Percentiles rank a stretch among this genome's conserved stretches.
phyloP scores from a whole-genome alignment of 2,888 invertebrate genomes.

The Gortyna flavago region DNA sequence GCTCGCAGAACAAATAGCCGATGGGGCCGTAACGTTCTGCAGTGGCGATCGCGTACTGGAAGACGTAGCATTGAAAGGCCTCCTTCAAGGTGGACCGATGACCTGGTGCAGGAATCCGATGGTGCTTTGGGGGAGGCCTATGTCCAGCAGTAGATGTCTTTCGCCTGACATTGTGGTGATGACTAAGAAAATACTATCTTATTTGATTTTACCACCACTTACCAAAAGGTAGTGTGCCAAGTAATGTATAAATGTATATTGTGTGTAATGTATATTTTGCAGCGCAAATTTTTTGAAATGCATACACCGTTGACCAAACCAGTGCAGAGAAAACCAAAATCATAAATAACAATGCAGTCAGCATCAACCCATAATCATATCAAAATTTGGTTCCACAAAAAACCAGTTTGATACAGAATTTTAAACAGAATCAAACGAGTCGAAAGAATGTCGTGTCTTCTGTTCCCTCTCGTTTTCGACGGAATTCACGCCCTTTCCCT shows the following conservation, averaged over 20 bases:
- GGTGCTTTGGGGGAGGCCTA: too few relatives aligned
- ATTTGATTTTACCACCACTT: background rate
- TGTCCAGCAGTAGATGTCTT: too few relatives aligned
- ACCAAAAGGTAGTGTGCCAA: background rate
- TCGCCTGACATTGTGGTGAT: too few relatives aligned
- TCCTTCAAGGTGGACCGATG: too few relatives aligned
- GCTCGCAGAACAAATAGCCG: too few relatives aligned
- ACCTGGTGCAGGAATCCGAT: too few relatives aligned
- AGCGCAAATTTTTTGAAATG: too few relatives aligned
- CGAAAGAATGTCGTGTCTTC: constrained; percentile 50
- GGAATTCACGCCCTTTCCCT: constrained; percentile 73
- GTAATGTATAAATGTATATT: too few relatives aligned
- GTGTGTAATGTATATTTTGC: background rate
- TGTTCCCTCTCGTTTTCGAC: constrained; percentile 73
- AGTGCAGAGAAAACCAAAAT: background rate
- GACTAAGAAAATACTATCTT: too few relatives aligned
- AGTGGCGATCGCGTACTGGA: too few relatives aligned
- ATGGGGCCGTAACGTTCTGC: too few relatives aligned
- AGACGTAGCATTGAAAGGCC: too few relatives aligned
- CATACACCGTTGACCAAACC: background rate
- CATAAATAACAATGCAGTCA: background rate
- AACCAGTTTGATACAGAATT: constrained; percentile 46
- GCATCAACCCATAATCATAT: background rate
- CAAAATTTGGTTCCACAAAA: constrained; percentile 18
- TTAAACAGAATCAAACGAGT: constrained; percentile 50